Evolutionary conservation across 2,797 vertebrate species (phyloP).

Genomic region (Gallirallus australis): DNA sequence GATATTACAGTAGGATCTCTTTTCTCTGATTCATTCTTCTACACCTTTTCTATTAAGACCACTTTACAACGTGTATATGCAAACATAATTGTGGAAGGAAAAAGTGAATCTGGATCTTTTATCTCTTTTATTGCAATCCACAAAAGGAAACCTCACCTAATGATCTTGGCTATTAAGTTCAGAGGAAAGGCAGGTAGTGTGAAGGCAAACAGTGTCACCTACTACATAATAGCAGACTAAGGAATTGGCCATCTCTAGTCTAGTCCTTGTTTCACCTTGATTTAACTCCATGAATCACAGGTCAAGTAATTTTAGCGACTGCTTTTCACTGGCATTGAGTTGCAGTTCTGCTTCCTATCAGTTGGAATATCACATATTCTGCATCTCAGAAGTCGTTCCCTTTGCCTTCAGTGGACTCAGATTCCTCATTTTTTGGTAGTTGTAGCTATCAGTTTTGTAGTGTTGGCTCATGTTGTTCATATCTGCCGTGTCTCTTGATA

Average conservation of each 20-base stretch:
- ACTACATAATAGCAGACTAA: not conserved
- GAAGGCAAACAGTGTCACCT: not conserved
- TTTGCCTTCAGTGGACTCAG: not conserved
- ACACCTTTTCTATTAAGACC: not conserved
- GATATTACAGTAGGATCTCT: not conserved
- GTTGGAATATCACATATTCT: not conserved
- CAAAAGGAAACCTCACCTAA: not conserved
- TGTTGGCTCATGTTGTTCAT: not conserved
- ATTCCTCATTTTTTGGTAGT: not conserved
- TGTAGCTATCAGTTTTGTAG: not conserved
- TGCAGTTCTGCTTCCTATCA: not conserved
- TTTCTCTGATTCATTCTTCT: conserved; percentile 1
- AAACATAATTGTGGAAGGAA: conserved; percentile 20
- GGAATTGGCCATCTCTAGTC: not conserved
- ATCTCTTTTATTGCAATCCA: not conserved
- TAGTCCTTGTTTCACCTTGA: not conserved
- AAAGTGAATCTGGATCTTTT: not conserved
- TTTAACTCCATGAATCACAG: not conserved
- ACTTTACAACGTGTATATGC: conserved; percentile 18
- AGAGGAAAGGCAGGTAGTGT: not conserved
- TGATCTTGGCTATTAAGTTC: not conserved
- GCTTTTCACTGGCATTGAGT: not conserved
- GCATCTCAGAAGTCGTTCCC: not conserved
- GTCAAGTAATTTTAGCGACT: not conserved
- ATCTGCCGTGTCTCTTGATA: not conserved